Base-by-base conservation (phyloP, 1,140 invertebrate species). In the Sipha flava region DNA sequence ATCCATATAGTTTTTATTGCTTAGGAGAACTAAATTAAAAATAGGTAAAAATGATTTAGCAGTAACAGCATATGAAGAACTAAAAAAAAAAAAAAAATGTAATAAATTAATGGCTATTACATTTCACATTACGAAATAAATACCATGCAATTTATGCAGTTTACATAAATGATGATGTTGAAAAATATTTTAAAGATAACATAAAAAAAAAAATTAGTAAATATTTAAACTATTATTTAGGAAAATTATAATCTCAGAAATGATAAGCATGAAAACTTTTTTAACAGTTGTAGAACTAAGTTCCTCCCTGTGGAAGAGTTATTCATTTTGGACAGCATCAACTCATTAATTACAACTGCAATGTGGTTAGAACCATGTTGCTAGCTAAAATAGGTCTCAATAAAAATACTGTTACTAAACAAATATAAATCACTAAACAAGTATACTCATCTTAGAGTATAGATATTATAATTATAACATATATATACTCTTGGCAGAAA, bases 301-400 rank as follows among this genome's bases (percentile, higher is more conserved):
- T 5, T 59, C 37, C 73, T 77, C 10, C 3, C 23, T 77, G 34
- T 77, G 73, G 73, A 57, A 57, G 14, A 77, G 52, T n/a, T 21
- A 57, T 40, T 59, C 31, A 77, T 77, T 59, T 57, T 77, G 73
- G 73, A 52, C 73, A 10, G 18, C n/a, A 77, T 57, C 52, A 77
- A 59, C 9, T 77, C 14, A 77, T 59, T 57, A 16, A 18, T 37
- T 77, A 77, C 7, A 40, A 77, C 59, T 77, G 16, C 16, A 77
- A 77, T 77, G 73, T 77, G 26, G 16, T 77, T 40, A 52, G 52
- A 47, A 40, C 73, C 18, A 40, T 77, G 49, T 59, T 77, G 29
- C 43, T 77, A 16, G 73, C 73, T n/a, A 52, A 77, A 57, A 59
- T 37, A 16, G 21, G 73, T 40, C 23, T 59, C 4, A 37, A 26